Base-by-base conservation (phyloP, 2,888 invertebrate species). In the Fragum whitleyi region DNA sequence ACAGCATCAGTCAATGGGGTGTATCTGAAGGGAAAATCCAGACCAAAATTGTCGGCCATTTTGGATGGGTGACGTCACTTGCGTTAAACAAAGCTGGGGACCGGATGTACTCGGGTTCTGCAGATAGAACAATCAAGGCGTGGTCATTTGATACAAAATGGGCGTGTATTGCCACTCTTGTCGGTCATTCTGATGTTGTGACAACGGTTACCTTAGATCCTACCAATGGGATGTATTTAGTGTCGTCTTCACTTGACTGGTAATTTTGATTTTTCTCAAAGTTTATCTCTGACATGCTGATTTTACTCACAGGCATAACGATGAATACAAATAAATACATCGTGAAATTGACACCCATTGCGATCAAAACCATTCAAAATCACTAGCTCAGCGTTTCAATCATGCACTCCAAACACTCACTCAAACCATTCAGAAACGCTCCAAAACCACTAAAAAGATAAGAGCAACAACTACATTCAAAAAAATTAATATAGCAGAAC, bases 101-200 rank as follows among this genome's bases (percentile, higher is more conserved):
- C 21, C 77, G 70, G 0, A 61, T 92, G 74, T 92, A 89, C 80
- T 83, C 90, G n/a, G 91, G 91, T 21, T 81, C 81, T 0, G 73
- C 74, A 14, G 81, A 81, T 29, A 61, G 77, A 21, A 61, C 77
- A 1, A 74, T 81, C 53, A 81, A 74, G 57, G 55, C 77, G 32
- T 74, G 77, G 80, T n/a, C n/a, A 59, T 39, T 47, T 19, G 26
- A 67, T 7, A 26, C 47, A 7, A 36, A 28, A 7, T 81, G 81
- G 81, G 21, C 47, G 7, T 68, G 74, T n/a, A 47, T 71, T 7
- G 55, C 81, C 11, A 77, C 81, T 16, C 26, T 81, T 21, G 68
- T 62, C 19, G 81, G 81, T 2, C 81, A 81, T 51, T 77, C 81
- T 9, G 74, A 81, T 36, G 53, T 62, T 11, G 77, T 81, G 32